Percentiles rank a stretch among this genome's conserved stretches.
Evolutionary conservation across 2,888 invertebrate genomes (phyloP).

Genomic region (Abrostola tripartita): DNA sequence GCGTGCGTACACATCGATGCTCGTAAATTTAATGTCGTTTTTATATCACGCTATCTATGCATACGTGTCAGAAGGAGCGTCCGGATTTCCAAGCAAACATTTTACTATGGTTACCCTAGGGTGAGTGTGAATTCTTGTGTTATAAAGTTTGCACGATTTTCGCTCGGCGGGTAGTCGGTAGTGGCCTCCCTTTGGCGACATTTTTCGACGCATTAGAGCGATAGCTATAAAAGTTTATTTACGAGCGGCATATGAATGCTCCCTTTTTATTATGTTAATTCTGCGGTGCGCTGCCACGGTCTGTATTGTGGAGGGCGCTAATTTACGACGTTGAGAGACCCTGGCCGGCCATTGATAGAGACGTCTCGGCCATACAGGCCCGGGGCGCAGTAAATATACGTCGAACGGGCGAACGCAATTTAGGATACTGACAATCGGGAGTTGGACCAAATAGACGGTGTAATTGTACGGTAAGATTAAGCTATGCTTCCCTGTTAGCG

Average conservation of each 20-base stretch:
- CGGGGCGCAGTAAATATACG: constrained; percentile 48
- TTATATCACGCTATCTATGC: constrained; percentile 67
- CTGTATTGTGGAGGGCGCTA: constrained; percentile 71
- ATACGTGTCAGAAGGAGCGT: constrained; percentile 58
- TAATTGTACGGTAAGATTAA: constrained; percentile 56
- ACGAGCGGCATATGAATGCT: constrained; percentile 80
- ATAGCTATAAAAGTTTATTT: constrained; percentile 85
- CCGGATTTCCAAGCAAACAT: constrained; percentile 65
- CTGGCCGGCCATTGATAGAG: constrained; percentile 52
- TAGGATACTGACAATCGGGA: constrained; percentile 53
- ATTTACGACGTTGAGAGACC: constrained; percentile 70
- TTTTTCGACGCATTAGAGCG: constrained; percentile 84
- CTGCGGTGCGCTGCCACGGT: constrained; percentile 64
- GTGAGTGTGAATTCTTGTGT: constrained; percentile 60
- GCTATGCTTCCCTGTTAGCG: constrained; percentile 14
- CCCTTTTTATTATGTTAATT: constrained; percentile 87
- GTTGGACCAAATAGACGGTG: constrained; percentile 43
- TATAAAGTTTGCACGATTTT: constrained; percentile 61
- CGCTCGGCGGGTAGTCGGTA: constrained; percentile 37
- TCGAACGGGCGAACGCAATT: constrained; percentile 52
- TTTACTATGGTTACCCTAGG: constrained; percentile 65
- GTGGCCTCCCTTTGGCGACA: constrained; percentile 68
- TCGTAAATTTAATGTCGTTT: constrained; percentile 67
- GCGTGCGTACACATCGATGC: constrained; percentile 56
- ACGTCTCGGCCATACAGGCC: constrained; percentile 47